Base-by-base conservation (phyloP, 2,113 vertebrate species). In the Casuarius casuarius region DNA sequence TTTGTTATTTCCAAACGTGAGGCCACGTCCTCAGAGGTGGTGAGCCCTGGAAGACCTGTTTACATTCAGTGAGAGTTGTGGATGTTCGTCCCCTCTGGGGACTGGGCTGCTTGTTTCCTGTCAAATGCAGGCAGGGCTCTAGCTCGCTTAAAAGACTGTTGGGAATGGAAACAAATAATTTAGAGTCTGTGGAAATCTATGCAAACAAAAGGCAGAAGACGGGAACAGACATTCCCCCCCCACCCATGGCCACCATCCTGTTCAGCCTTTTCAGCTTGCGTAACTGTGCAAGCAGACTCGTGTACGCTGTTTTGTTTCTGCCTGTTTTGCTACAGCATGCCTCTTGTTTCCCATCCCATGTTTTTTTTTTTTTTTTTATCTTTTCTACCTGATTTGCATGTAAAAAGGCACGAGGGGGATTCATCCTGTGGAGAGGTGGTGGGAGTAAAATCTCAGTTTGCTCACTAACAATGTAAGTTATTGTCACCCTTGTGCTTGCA, bases 1-100 rank as follows among this genome's bases (percentile, higher is more conserved):
- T n/a, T 52, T 33, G 61, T 46, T 29, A 0, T 40, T 79, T 28
- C 56, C 7, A 1, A 38, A 23, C 0, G 3, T 2, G 26, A 81
- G 52, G 28, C 29, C 5, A 3, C 7, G 2, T 83, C 63, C 42
- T 70, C n/a, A 59, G 71, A 49, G 33, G n/a, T 1, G 22, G 2
- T 23, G 52, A 86, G 46, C 71, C 48, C 63, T 84, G 76, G 42
- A 35, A 65, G 40, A 82, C 38, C 48, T 0, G 0, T 26, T 17
- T n/a, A 15, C n/a, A 12, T n/a, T 46, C 40, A n/a, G 7, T 23
- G 56, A 20, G 31, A 28, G 40, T 23, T 4, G 44, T 66, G 81
- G 0, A 3, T 28, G 19, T 67, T 71, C 33, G 13, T 58, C n/a
- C 44, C 33, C 21, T 61, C 17, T 8, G 4, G 31, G 26, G n/a